phyloP scores from a whole-genome alignment of 2,797 vertebrate species.

The Rhadinocentrus ornatus region DNA sequence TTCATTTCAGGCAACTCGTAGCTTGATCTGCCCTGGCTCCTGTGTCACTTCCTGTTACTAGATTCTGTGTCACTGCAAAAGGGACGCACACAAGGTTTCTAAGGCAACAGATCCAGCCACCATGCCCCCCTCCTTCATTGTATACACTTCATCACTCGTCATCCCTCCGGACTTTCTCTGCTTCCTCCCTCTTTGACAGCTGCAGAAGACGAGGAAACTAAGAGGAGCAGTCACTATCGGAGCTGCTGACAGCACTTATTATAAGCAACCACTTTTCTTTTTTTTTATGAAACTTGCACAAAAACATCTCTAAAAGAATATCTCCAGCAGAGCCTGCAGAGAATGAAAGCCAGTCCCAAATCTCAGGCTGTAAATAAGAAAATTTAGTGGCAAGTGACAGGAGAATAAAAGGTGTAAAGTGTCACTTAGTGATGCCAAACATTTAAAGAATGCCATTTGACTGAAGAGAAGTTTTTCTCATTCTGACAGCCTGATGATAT shows the following conservation, averaged over 20 bases:
- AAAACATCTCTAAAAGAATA: conserved; percentile 16
- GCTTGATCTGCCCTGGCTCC: conserved; percentile 69
- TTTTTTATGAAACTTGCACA: background rate
- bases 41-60: conserved; percentile 79
- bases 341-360: conserved; percentile 25
- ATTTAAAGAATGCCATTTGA: conserved; percentile 71
- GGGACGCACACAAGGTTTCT: conserved; percentile 44
- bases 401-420: conserved; percentile 54
- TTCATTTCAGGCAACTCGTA: conserved; percentile 78
- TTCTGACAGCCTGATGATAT: conserved; percentile 49
- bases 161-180: conserved; percentile 1
- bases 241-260: conserved; percentile 48
- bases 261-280: conserved; percentile 11
- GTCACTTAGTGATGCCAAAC: conserved; percentile 58
- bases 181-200: conserved; percentile 29
- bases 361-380: conserved; percentile 33
- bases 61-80: conserved; percentile 71
- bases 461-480: conserved; percentile 35
- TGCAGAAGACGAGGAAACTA: conserved; percentile 14
- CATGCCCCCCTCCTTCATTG: conserved; percentile 3
- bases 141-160: background rate
- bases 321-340: conserved; percentile 21
- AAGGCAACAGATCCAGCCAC: conserved; percentile 40
- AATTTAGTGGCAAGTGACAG: conserved; percentile 54
- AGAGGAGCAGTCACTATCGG: conserved; percentile 18